Evolutionary conservation across 2,888 invertebrate species (phyloP).

Genomic region (Calliscelio sp.): DNA sequence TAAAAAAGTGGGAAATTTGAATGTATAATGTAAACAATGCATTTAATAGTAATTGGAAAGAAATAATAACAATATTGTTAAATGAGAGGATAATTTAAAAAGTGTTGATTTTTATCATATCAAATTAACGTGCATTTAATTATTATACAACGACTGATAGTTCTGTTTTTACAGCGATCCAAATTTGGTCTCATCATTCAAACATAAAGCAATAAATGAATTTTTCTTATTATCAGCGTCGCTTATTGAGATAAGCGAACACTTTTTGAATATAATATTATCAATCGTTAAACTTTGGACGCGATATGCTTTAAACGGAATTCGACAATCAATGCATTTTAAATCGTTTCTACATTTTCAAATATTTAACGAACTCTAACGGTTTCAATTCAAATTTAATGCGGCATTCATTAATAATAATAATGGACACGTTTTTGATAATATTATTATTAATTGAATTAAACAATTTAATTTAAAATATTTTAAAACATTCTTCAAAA

Average conservation of each 20-base stretch:
- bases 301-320: slow-evolving; percentile 7
- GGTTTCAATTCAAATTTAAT: too few relatives aligned
- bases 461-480: too few relatives aligned
- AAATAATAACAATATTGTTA: neutral
- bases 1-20: too few relatives aligned
- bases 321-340: slow-evolving; percentile 22
- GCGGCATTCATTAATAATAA: too few relatives aligned
- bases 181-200: slow-evolving; percentile 7
- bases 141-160: neutral
- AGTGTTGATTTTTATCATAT: neutral
- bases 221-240: slow-evolving; percentile 18
- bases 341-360: neutral
- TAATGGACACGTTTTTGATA: too few relatives aligned
- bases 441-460: too few relatives aligned
- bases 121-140: neutral
- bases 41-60: too few relatives aligned
- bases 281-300: slow-evolving; percentile 58
- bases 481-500: too few relatives aligned
- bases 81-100: neutral
- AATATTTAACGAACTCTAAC: too few relatives aligned
- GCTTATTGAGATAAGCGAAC: slow-evolving; percentile 26
- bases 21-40: too few relatives aligned
- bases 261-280: slow-evolving; percentile 51
- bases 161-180: slow-evolving; percentile 3
- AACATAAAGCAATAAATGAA: neutral